Evolutionary conservation across 2,888 invertebrate species (phyloP), one percentile per base, ranked within the genome.

Genomic region (Sicus ferrugineus): DNA sequence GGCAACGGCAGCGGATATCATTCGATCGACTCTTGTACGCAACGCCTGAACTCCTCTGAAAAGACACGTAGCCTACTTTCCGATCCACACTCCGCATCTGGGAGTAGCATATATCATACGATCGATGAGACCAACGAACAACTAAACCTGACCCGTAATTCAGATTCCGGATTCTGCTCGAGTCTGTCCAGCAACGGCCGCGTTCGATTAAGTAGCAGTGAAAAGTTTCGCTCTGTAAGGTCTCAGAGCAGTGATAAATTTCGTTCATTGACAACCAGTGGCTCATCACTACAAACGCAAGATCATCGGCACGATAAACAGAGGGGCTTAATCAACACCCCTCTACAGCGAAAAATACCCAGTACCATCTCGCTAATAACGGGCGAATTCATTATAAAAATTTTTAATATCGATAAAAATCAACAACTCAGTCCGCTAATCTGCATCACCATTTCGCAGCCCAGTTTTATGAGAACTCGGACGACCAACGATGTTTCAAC

Each of bases 351-450:
- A 28, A 34, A 72, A 23, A 68, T 80, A 31, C 85, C 85, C 0
- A 77, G 76, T 16, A 82, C 83, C 26, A 73, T 81, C 2, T 83
- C 84, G 0, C 80, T 85, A 69, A 79, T 85, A 3, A 84, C 85
- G 0, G 85, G 85, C 0, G 75, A 78, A 42, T 85, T 85, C 65
- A 70, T 77, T 1, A 73, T 85, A 0, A 80, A 79, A 61, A 70
- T 84, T 11, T 84, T 76, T 23, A 77, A 81, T 67, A 73, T 77
- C 0, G 23, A 38, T 26, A 23, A 46, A 2, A 26, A 52, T n/a
- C 23, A 69, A 3, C 65, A 75, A 2, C 34, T 62, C 1, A 38
- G 70, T 11, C 84, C 85, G 1, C 73, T 85, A 0, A 38, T 83
- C 0, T 70, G 75, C 11, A 14, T 81, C 2, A 80, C 77, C 4